A percentile compares a stretch with the other conserved stretches of the same genome.
phyloP scores from a whole-genome alignment of 1,140 invertebrate genomes.

The Apolygus lucorum region DNA sequence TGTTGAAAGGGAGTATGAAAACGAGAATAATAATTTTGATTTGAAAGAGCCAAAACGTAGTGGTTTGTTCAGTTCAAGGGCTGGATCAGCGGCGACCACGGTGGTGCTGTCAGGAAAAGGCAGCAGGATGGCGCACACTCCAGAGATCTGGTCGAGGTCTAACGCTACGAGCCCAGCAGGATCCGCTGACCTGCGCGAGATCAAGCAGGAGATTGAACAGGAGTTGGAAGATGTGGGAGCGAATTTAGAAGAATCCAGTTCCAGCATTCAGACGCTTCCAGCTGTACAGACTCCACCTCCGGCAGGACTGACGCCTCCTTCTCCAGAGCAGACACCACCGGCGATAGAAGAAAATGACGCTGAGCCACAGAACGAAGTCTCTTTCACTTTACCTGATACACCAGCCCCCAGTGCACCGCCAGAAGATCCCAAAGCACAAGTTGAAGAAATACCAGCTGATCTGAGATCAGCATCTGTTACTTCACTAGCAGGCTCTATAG shows the following conservation, averaged over 20 bases:
- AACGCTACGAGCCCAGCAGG: conserved; percentile 1
- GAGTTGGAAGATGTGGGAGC: neutral
- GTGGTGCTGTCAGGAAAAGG: neutral
- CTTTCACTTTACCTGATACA: neutral
- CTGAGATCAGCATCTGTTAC: neutral
- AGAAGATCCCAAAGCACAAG: neutral
- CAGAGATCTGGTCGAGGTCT: conserved; percentile 11
- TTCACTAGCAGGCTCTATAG: neutral
- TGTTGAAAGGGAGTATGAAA: too few relatives aligned
- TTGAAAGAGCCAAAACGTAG: too few relatives aligned
- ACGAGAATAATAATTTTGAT: too few relatives aligned
- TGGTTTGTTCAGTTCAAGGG: conserved; percentile 5
- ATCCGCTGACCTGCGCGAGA: neutral
- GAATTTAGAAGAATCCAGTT: neutral
- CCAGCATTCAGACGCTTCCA: neutral
- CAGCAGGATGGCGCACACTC: neutral
- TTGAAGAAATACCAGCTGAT: neutral
- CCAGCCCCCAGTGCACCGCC: neutral
- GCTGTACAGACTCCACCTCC: neutral
- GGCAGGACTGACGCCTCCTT: neutral
- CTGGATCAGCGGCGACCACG: neutral
- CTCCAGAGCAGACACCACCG: neutral
- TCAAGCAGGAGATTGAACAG: conserved; percentile 3
- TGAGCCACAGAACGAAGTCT: neutral
- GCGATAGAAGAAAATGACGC: neutral